Conservation (phyloP, 2,888 invertebrate genomes). For the Ctena decussata region DNA sequence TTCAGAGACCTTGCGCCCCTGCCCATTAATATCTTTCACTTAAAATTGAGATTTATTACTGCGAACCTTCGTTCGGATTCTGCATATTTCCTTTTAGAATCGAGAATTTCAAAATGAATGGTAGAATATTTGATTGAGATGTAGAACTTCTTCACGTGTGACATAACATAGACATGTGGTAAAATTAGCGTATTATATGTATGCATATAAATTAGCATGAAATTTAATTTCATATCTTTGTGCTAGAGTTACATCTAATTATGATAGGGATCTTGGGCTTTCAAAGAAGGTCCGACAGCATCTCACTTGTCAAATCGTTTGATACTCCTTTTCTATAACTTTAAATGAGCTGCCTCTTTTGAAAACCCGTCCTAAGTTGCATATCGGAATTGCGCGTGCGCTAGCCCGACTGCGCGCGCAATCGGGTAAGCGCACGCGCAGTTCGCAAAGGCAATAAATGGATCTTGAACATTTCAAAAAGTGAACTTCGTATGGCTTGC, state of each 20-base stretch:
- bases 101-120: background rate
- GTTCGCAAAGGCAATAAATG: no score
- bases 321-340: background rate
- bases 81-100: background rate
- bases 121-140: background rate
- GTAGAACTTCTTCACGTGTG: background rate
- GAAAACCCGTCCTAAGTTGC: no score
- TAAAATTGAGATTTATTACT: background rate
- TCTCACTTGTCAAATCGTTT: background rate
- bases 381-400: no score
- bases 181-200: background rate
- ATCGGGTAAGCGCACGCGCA: no score
- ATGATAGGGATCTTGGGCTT: background rate
- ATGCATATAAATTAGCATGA: constrained; percentile 7
- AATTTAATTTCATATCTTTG: constrained; percentile 7
- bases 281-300: background rate
- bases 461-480: no score
- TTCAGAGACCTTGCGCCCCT: no score
- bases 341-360: background rate
- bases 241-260: background rate
- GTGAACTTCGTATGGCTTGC: no score
- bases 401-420: no score
- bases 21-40: no score
- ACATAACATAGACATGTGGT: background rate
- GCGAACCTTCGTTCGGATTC: background rate